Evolutionary conservation across 2,888 invertebrate species (phyloP).

Genomic region (Lumbricus terrestris): DNA sequence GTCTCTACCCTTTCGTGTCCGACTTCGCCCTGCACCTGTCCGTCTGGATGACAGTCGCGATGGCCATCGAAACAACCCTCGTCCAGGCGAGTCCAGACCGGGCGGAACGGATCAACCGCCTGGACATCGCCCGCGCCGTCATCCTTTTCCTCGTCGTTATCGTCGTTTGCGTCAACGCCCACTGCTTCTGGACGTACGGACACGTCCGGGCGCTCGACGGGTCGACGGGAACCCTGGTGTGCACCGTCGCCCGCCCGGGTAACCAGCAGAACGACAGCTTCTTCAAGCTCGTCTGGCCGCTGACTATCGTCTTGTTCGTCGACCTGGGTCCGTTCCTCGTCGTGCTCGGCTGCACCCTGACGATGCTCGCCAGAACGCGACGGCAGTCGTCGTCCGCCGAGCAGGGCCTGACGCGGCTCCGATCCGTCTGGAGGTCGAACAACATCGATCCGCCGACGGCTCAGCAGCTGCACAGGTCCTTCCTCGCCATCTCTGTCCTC

Average conservation of each 20-base stretch:
- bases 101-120: conserved; percentile 47
- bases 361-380: conserved; percentile 29
- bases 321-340: conserved; percentile 46
- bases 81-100: conserved; percentile 43
- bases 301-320: conserved; percentile 45
- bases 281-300: conserved; percentile 48
- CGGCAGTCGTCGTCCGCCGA: not conserved
- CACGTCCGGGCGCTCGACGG: conserved; percentile 39
- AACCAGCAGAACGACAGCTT: conserved; percentile 41
- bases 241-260: conserved; percentile 35
- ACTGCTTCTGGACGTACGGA: conserved; percentile 56
- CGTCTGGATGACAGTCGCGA: conserved; percentile 51
- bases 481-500: conserved; percentile 33
- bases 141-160: conserved; percentile 52
- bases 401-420: conserved; percentile 11
- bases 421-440: conserved; percentile 34
- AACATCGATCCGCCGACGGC: conserved; percentile 34
- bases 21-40: conserved; percentile 47
- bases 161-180: conserved; percentile 52
- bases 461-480: conserved; percentile 33
- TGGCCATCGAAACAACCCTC: conserved; percentile 49
- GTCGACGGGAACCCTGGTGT: conserved; percentile 34
- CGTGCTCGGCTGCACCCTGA: conserved; percentile 40
- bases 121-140: conserved; percentile 51
- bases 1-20: conserved; percentile 51